phyloP scores from a whole-genome alignment of 2,113 vertebrate species.

The Lophius piscatorius region DNA sequence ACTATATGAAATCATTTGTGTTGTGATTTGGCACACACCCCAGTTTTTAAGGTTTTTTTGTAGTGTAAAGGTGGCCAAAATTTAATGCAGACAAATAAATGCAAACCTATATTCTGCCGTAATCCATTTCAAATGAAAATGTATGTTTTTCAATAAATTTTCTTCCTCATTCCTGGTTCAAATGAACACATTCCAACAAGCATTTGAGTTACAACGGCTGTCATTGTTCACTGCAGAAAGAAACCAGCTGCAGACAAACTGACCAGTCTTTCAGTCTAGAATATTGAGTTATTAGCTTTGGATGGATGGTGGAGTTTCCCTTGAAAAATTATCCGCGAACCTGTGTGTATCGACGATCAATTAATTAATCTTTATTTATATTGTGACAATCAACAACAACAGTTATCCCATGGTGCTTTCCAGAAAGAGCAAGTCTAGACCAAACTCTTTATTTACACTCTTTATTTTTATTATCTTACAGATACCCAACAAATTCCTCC shows the following conservation, averaged over 20 bases:
- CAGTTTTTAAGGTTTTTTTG: neutral
- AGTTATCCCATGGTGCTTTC: too few relatives aligned
- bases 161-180: constrained; percentile 65
- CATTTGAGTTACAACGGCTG: constrained; percentile 21
- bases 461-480: too few relatives aligned
- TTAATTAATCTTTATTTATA: too few relatives aligned
- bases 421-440: too few relatives aligned
- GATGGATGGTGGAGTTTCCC: neutral
- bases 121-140: too few relatives aligned
- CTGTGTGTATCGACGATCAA: neutral
- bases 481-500: too few relatives aligned
- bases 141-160: too few relatives aligned
- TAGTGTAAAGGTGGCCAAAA: neutral
- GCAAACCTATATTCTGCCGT: too few relatives aligned
- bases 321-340: neutral
- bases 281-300: neutral
- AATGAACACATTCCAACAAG: constrained; percentile 37
- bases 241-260: constrained; percentile 9
- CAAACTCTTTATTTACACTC: too few relatives aligned
- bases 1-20: neutral
- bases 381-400: too few relatives aligned
- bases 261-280: neutral
- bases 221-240: neutral
- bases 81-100: too few relatives aligned
- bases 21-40: neutral